Base-by-base conservation (phyloP, 2,888 invertebrate genomes). In the Limnephilus lunatus region DNA sequence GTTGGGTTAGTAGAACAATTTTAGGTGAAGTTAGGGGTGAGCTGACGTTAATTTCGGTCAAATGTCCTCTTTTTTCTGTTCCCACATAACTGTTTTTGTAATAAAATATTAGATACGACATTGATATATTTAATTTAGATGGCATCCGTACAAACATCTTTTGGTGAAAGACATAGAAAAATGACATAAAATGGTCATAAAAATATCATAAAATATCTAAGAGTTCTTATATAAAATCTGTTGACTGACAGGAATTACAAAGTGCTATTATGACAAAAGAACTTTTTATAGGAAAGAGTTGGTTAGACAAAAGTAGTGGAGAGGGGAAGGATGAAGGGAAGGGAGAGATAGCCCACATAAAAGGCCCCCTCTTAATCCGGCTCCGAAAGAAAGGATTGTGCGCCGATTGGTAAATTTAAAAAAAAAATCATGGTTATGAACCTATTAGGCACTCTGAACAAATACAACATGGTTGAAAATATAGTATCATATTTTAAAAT, bases 181-280 rank as follows among this genome's bases (percentile, higher is more conserved):
- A 68, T 68, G 68, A 68, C 68, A 68, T 68, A 68, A 68, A 68
- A n/a, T n/a, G 25, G 9, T n/a, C 25, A 68, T 68, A 68, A 68
- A 68, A 68, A 68, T n/a, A 68, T 9, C 68, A 68, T 68, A 68
- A 68, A 68, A 68, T n/a, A n/a, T 68, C 25, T 68, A 7, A 68
- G 68, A 68, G 25, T 68, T 68, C 68, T 68, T 68, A n/a, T 68
- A 68, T 32, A 35, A 83, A 83, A 83, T 83, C 15, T 83, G 83
- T 35, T 35, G 83, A 83, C 83, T 32, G 35, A 83, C 35, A 83
- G 15, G n/a, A 83, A 83, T 83, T 83, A 83, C 35, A 35, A 83
- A 83, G 25, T 83, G 83, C 68, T n/a, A 68, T 35, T 83, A 32
- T 35, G 35, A 83, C 83, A 83, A 35, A 83, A 83, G 83, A 35